Percentiles rank a stretch among this genome's conserved stretches.
Evolutionary conservation across 1,140 invertebrate species (phyloP).

Genomic region (Lutraria rhynchaena): DNA sequence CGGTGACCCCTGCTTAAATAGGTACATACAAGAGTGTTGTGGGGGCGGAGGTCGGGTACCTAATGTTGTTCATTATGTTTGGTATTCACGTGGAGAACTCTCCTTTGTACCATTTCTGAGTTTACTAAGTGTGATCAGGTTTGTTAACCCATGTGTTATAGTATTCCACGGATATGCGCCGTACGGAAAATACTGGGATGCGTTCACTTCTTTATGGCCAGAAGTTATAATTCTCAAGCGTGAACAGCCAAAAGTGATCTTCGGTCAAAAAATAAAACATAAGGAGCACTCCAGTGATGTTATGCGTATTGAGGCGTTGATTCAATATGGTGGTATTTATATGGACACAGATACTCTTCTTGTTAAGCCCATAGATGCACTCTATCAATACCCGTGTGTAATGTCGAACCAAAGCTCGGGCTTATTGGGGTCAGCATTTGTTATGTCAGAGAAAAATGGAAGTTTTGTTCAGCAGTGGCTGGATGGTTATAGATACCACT

Average conservation of each 20-base stretch:
- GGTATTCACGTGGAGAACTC: slow-evolving; percentile 52
- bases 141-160: slow-evolving; percentile 58
- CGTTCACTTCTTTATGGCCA: slow-evolving; percentile 54
- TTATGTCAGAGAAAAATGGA: slow-evolving; percentile 36
- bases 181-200: slow-evolving; percentile 59
- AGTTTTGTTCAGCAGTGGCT: slow-evolving; percentile 25
- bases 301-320: slow-evolving; percentile 57
- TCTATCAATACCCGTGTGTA: slow-evolving; percentile 1
- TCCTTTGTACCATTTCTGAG: slow-evolving; percentile 58
- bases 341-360: slow-evolving; percentile 21
- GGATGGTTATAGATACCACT: slow-evolving; percentile 25
- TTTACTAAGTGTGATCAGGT: slow-evolving; percentile 57
- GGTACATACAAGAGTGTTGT: slow-evolving; percentile 6
- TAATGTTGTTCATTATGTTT: slow-evolving; percentile 65
- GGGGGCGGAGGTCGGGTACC: slow-evolving; percentile 50
- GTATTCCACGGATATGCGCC: slow-evolving; percentile 58
- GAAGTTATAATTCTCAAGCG: slow-evolving; percentile 52
- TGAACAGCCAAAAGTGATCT: slow-evolving; percentile 27
- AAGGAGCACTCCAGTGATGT: slow-evolving; percentile 59
- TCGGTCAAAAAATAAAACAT: slow-evolving; percentile 33
- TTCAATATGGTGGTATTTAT: slow-evolving; percentile 31
- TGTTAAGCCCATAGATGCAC: neutral
- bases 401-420: neutral
- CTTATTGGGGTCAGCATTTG: slow-evolving; percentile 5
- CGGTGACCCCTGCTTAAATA: slow-evolving; percentile 13